phyloP scores from a whole-genome alignment of 2,888 invertebrate genomes.

The Stegana nigrithorax region DNA sequence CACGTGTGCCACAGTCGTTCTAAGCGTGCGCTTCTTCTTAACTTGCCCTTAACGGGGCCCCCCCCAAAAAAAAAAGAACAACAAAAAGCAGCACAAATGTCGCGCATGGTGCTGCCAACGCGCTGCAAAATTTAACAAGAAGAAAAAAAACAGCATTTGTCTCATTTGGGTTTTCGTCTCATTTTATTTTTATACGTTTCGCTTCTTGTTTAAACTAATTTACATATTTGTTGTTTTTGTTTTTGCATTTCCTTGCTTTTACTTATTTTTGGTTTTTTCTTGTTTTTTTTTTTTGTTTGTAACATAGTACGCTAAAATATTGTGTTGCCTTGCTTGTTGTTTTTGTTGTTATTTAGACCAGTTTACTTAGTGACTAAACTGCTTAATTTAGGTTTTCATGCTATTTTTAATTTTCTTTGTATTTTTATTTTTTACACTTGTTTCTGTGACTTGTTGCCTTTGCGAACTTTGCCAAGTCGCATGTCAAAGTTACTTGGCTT shows the following conservation, averaged over 20 bases:
- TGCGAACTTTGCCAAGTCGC: too few relatives aligned
- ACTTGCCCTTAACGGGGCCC: too few relatives aligned
- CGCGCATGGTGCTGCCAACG: too few relatives aligned
- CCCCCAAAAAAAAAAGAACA: neutral
- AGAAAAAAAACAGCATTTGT: neutral
- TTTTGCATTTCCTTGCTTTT: too few relatives aligned
- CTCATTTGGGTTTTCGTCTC: neutral
- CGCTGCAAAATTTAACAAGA: neutral
- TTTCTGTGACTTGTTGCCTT: neutral
- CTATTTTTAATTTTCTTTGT: neutral
- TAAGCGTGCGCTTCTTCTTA: too few relatives aligned
- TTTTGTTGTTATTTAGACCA: neutral
- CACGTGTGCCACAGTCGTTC: too few relatives aligned
- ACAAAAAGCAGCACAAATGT: too few relatives aligned
- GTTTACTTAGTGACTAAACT: neutral
- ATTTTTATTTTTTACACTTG: neutral
- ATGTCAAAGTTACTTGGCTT: too few relatives aligned
- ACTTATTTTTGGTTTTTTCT: neutral
- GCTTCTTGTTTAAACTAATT: conserved; percentile 6
- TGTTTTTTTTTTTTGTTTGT: conserved; percentile 1
- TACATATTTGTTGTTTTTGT: neutral
- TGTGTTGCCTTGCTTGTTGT: too few relatives aligned
- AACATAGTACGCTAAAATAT: too few relatives aligned
- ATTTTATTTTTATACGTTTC: neutral
- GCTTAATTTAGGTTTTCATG: neutral